Percentiles rank a stretch among this genome's conserved stretches.
These are phyloP conservation scores for Acrocephalus kingi DNA, from an alignment of 2,113 vertebrate species.

Conservation along the genomic window DNA sequence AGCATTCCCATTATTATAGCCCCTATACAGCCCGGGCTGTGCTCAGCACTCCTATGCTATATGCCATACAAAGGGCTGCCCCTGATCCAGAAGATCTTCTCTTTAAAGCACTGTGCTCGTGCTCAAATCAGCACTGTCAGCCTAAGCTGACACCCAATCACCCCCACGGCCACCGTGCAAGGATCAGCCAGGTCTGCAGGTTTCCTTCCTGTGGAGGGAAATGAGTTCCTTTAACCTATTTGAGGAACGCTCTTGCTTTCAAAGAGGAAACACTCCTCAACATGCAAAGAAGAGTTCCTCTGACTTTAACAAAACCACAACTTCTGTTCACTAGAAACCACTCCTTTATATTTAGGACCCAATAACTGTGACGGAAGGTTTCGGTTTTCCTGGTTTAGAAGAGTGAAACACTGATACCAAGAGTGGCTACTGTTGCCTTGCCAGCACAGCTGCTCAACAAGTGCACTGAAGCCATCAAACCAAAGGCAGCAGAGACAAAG, in stretches of 20 bases:
- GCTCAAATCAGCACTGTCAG: not conserved
- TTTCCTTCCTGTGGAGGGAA: not conserved
- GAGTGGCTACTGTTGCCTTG: not conserved
- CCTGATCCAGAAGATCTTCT: not conserved
- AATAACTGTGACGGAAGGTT: not conserved
- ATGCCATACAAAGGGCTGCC: not conserved
- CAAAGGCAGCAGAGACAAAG: not conserved
- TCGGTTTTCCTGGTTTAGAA: not conserved
- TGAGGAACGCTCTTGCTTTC: not conserved
- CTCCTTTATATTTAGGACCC: not conserved
- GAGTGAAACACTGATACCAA: not conserved
- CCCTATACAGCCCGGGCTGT: not conserved
- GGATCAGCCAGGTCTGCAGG: not conserved
- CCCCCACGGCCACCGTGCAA: not conserved
- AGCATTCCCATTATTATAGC: constrained; percentile 12
- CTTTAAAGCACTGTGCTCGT: not conserved
- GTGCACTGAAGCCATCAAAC: not conserved
- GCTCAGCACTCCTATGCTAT: not conserved
- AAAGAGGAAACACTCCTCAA: not conserved
- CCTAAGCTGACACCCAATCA: not conserved
- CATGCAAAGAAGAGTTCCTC: not conserved
- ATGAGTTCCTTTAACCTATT: not conserved
- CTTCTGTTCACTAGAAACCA: not conserved
- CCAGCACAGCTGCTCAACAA: not conserved
- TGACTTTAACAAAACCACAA: not conserved